Evolutionary conservation across 2,888 invertebrate genomes (phyloP).

Genomic region (Lepidochrysops patricia): DNA sequence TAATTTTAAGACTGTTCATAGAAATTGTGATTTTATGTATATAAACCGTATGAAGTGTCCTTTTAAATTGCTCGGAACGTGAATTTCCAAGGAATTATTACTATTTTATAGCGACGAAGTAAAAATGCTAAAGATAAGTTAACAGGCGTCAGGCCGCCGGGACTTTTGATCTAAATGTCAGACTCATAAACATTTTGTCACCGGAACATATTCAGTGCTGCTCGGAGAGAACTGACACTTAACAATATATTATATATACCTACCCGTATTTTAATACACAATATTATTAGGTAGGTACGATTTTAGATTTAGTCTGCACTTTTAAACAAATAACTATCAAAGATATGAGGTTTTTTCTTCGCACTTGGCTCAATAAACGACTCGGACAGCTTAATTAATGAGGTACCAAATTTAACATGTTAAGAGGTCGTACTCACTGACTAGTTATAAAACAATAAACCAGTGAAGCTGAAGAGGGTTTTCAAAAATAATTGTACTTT

Average conservation of each 20-base stretch:
- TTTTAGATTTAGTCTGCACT: too few species aligned
- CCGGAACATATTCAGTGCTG: constrained; percentile 1
- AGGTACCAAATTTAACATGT: too few species aligned
- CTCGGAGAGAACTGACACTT: not conserved
- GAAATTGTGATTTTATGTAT: not conserved
- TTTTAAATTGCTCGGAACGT: not conserved
- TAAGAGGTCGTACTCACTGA: too few species aligned
- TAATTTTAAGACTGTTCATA: not conserved
- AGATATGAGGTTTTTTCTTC: too few species aligned
- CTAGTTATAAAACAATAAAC: too few species aligned
- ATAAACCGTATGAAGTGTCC: not conserved
- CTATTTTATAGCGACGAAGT: constrained; percentile 8
- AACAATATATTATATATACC: not conserved
- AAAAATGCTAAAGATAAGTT: constrained; percentile 4
- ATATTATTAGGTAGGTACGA: too few species aligned
- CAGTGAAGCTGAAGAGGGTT: too few species aligned
- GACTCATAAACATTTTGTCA: constrained; percentile 10
- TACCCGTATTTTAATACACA: too few species aligned
- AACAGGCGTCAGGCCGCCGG: not conserved
- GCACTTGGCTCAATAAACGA: too few species aligned
- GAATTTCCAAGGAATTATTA: not conserved
- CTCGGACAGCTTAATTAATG: too few species aligned
- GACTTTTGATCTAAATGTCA: constrained; percentile 9
- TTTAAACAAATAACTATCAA: too few species aligned
- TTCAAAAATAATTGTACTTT: not conserved